phyloP scores from a whole-genome alignment of 23 tunicate species.

The Phallusia fumigata region DNA sequence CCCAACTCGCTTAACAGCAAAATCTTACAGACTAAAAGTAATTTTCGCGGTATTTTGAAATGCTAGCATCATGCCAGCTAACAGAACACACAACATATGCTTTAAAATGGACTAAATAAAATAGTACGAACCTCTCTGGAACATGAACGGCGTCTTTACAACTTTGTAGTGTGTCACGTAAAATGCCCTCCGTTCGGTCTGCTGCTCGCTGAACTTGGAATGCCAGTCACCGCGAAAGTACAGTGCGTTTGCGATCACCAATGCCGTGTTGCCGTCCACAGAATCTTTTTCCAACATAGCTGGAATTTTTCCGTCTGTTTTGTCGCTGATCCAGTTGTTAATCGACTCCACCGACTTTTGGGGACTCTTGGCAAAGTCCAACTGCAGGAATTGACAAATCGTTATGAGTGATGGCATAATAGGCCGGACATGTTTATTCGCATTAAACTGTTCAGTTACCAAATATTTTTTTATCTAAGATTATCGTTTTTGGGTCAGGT shows the following conservation, averaged over 20 bases:
- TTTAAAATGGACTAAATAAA: not conserved
- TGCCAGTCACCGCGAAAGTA: constrained; percentile 91
- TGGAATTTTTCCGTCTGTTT: constrained; percentile 47
- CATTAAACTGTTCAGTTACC: not conserved
- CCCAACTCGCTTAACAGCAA: too few relatives aligned
- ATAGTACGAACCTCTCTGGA: constrained; percentile 55
- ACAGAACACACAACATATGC: too few relatives aligned
- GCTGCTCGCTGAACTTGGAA: constrained; percentile 43
- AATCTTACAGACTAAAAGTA: too few relatives aligned
- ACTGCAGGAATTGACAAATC: not conserved
- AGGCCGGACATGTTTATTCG: too few relatives aligned
- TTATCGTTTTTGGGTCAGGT: too few relatives aligned
- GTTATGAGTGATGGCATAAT: not conserved
- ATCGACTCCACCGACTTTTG: constrained; percentile 26
- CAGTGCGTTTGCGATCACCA: constrained; percentile 67
- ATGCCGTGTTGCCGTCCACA: constrained; percentile 22
- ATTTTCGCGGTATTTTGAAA: too few relatives aligned
- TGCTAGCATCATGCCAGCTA: too few relatives aligned
- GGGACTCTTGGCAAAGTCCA: constrained; percentile 19
- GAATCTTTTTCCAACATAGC: constrained; percentile 35
- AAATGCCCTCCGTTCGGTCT: constrained; percentile 64
- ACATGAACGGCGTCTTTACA: constrained; percentile 82
- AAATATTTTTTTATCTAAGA: too few relatives aligned
- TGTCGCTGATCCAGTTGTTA: constrained; percentile 67
- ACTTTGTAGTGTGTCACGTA: constrained; percentile 75